Conservation (phyloP, 1,140 invertebrate genomes). For the Drosophila orosa region DNA sequence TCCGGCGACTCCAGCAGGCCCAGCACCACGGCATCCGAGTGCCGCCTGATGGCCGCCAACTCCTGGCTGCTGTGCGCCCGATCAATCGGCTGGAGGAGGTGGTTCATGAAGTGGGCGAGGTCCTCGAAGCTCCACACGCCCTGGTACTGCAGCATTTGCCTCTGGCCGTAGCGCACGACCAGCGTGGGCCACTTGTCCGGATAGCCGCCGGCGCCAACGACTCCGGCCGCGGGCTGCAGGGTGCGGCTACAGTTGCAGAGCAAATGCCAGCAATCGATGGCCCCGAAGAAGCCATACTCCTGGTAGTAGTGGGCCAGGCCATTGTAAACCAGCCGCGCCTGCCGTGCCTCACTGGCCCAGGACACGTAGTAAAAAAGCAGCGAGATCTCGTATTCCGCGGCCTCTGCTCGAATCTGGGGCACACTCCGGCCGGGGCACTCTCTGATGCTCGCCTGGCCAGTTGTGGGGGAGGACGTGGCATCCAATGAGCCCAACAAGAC, state of each 20-base stretch:
- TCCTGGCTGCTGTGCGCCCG: slow-evolving; percentile 55
- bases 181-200: slow-evolving; percentile 77
- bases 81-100: slow-evolving; percentile 66
- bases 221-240: slow-evolving; percentile 41
- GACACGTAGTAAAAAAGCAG: slow-evolving; percentile 79
- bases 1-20: slow-evolving; percentile 55
- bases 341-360: slow-evolving; percentile 70
- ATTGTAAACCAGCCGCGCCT: slow-evolving; percentile 61
- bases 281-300: slow-evolving; percentile 65
- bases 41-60: slow-evolving; percentile 41
- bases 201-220: slow-evolving; percentile 60
- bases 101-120: slow-evolving; percentile 64
- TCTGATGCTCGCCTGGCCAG: slow-evolving; percentile 5
- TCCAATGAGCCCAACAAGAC: background rate
- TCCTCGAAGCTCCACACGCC: slow-evolving; percentile 68
- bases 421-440: slow-evolving; percentile 70
- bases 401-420: slow-evolving; percentile 42
- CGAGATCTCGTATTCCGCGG: slow-evolving; percentile 55
- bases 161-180: slow-evolving; percentile 60
- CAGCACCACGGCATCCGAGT: slow-evolving; percentile 72
- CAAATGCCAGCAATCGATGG: slow-evolving; percentile 75
- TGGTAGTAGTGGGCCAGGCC: slow-evolving; percentile 63
- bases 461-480: slow-evolving; percentile 1
- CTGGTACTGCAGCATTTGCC: slow-evolving; percentile 64
- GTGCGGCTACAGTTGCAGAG: slow-evolving; percentile 77